Evolutionary conservation across 2,888 invertebrate species (phyloP), one percentile per base, ranked within the genome.

Genomic region (Sipha maydis): DNA sequence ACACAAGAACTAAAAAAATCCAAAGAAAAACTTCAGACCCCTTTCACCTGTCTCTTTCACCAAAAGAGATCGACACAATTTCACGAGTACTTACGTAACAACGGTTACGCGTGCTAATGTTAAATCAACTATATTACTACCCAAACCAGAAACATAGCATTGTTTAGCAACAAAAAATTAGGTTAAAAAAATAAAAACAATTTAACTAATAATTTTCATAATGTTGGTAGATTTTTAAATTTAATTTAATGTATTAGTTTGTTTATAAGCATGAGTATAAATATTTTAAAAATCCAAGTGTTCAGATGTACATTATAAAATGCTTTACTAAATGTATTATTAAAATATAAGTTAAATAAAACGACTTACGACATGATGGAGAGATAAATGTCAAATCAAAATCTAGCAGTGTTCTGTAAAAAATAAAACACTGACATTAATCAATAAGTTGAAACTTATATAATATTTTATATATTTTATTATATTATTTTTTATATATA

Each of bases 41-140:
- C 88, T 82, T 88, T 88, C 88, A 88, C 82, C 80, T 76, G 86
- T 86, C 86, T 88, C 88, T 88, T 82, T 88, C 88, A 82, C 80
- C 75, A 88, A 88, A 88, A 82, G 88, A 88, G 88, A 88, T 88
- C 88, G 88, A 88, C 88, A 88, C 88, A 88, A 88, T 88, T 88
- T 88, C 88, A 88, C 88, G 88, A 82, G 38, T 75, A 88, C 75
- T 88, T 88, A 88, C 67, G 82, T 82, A 88, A 88, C 67, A 76
- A 88, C 41, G 61, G 82, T 88, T 88, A 88, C 88, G 88, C 88
- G 82, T 88, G 67, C 82, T 88, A 82, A 88, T 88, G 82, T 82
- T 88, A 88, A 88, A 88, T 88, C 88, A 88, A 88, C 88, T 88
- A 88, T 88, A 88, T 67, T 82, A 82, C 82, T 85, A 82, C 88